Base-by-base conservation (phyloP, 2,888 invertebrate species). In the Amphipoea oculea region DNA sequence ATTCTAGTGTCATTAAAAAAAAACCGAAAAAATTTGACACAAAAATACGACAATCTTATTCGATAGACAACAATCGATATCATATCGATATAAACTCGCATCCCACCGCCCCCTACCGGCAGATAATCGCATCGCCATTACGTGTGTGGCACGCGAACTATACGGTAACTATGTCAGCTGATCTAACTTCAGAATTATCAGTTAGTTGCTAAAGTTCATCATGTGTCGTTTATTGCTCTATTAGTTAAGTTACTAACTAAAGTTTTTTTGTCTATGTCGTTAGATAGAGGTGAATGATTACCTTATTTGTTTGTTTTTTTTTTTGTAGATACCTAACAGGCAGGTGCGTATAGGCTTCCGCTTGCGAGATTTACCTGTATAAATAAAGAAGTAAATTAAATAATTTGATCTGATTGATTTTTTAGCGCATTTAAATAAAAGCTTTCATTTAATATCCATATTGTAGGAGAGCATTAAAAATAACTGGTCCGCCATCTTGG, bases 101-200 rank as follows among this genome's bases (percentile, higher is more conserved):
- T 80, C 70, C 72, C 76, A 81, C 69, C 87, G 90, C 91, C 90
- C 92, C 87, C 86, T 88, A 87, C 89, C 84, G 89, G 90, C 89
- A 90, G 93, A 93, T 95, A 94, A 95, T 95, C 94, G 93, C 93
- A 93, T 89, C 90, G 92, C 92, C 93, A 95, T 95, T 95, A 94
- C 94, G 91, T 92, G 92, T 91, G 90, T 89, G 90, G 89, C 95
- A 95, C 95, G 95, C 95, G 89, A 94, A 89, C 92, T 88, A 88
- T 91, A 67, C 76, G 12, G 51, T 40, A 86, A 82, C 86, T 62
- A 81, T 82, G 91, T 83, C 65, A 82, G 76, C 76, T 76, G 73
- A 73, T 81, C 73, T 82, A 89, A 89, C 82, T 90, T 82, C 83
- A 69, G 81, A 81, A 87, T 82, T 85, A 85, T 85, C 86, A 79